A percentile compares a stretch with the other conserved stretches of the same genome.
phyloP scores from a whole-genome alignment of 2,797 vertebrate genomes.

The Pipistrellus pygmaeus region DNA sequence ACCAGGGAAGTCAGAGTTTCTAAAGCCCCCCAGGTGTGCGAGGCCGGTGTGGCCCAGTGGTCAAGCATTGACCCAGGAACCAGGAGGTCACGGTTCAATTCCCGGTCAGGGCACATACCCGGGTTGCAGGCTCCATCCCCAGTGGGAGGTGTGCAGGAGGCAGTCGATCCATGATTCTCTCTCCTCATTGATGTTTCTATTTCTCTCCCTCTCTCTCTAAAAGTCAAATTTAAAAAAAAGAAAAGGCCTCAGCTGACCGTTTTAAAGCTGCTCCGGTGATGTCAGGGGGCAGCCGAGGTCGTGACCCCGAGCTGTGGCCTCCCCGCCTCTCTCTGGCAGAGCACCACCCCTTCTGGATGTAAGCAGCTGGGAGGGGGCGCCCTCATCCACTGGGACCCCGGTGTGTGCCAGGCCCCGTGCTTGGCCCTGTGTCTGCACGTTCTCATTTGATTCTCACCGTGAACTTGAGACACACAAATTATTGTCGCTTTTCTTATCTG shows the following conservation, averaged over 20 bases:
- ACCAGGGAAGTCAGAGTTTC: background rate
- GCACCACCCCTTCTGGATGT: background rate
- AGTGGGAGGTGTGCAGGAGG: too few species aligned
- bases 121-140: too few species aligned
- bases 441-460: background rate
- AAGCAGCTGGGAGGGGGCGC: background rate
- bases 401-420: background rate
- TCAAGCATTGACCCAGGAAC: too few species aligned
- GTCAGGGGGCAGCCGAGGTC: background rate
- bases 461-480: background rate
- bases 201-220: too few species aligned
- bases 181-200: too few species aligned
- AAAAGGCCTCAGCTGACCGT: background rate
- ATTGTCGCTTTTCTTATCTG: too few species aligned
- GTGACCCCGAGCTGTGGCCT: too few species aligned
- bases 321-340: background rate
- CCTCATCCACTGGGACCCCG: rapidly evolving
- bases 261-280: background rate
- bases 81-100: too few species aligned
- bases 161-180: too few species aligned
- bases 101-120: too few species aligned
- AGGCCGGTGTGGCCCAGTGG: too few species aligned
- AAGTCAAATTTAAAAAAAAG: too few species aligned
- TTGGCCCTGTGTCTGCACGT: background rate
- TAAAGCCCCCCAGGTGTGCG: background rate